A percentile compares a stretch with the other conserved stretches of the same genome.
These are phyloP conservation scores for Myotis vivesi DNA, from an alignment of 2,797 vertebrate species.

Conservation along the genomic window DNA sequence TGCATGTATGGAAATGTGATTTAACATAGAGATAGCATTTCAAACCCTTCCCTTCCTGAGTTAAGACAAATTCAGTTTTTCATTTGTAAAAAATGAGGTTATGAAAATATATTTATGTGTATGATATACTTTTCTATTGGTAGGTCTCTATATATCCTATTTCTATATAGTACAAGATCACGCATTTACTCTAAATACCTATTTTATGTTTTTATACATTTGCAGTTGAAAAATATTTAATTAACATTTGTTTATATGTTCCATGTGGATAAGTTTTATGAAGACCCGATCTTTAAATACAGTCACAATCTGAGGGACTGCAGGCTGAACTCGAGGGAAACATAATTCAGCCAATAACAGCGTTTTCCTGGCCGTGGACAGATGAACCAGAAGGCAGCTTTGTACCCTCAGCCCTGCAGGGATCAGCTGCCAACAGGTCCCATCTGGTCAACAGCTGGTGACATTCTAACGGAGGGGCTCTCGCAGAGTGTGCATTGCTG, in stretches of 20 bases:
- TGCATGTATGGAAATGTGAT: neutral
- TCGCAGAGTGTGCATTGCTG: accelerated
- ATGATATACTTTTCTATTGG: neutral
- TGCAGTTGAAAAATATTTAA: neutral
- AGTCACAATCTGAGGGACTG: neutral
- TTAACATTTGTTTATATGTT: neutral
- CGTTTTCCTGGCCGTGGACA: neutral
- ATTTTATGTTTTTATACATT: neutral
- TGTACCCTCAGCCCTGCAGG: neutral
- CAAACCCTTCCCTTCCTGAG: neutral
- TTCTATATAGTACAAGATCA: neutral
- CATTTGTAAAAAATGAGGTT: neutral
- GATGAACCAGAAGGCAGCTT: neutral
- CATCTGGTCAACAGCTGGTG: neutral
- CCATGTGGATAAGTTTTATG: neutral
- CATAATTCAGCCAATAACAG: neutral
- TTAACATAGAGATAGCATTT: neutral
- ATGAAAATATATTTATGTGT: neutral
- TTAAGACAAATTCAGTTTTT: neutral
- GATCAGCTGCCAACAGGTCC: neutral
- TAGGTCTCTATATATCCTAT: neutral
- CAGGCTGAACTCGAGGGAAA: neutral
- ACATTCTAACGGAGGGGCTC: neutral
- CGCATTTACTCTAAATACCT: neutral
- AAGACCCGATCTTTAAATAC: neutral